These are phyloP conservation scores for Artemia sp. DNA, from an alignment of 2,888 invertebrate species.

Conservation along the genomic window DNA sequence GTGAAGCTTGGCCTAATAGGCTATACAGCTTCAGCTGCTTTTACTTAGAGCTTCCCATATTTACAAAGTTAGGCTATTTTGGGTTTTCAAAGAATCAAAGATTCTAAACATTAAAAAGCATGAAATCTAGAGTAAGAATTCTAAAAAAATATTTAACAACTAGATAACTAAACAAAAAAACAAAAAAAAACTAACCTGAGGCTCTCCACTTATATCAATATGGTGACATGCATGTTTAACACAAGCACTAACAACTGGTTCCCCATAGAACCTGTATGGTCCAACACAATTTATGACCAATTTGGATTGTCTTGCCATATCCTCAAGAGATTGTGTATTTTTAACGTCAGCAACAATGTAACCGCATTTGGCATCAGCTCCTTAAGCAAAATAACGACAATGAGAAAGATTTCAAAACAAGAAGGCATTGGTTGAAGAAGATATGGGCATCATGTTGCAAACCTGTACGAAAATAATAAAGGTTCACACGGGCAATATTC, in stretches of 20 bases:
- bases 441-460: background rate
- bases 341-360: constrained; percentile 59
- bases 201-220: constrained; percentile 84
- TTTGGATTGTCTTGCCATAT: constrained; percentile 61
- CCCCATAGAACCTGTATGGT: constrained; percentile 69
- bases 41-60: too few relatives aligned
- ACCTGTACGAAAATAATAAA: too few relatives aligned
- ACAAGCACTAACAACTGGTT: constrained; percentile 73
- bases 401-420: constrained; percentile 4
- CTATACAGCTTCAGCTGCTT: too few relatives aligned
- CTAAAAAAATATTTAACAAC: too few relatives aligned
- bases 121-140: too few relatives aligned
- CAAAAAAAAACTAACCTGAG: constrained; percentile 40
- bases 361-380: constrained; percentile 42
- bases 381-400: constrained; percentile 35
- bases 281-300: constrained; percentile 84
- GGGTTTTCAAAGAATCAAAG: too few relatives aligned
- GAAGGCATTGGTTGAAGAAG: constrained; percentile 11
- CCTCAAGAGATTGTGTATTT: constrained; percentile 50
- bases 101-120: too few relatives aligned
- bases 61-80: too few relatives aligned
- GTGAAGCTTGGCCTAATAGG: too few relatives aligned
- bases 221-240: constrained; percentile 62
- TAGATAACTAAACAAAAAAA: background rate
- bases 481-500: too few relatives aligned